Conservation (phyloP, 2,888 invertebrate genomes). For the Ommatoiulus sabulosus region DNA sequence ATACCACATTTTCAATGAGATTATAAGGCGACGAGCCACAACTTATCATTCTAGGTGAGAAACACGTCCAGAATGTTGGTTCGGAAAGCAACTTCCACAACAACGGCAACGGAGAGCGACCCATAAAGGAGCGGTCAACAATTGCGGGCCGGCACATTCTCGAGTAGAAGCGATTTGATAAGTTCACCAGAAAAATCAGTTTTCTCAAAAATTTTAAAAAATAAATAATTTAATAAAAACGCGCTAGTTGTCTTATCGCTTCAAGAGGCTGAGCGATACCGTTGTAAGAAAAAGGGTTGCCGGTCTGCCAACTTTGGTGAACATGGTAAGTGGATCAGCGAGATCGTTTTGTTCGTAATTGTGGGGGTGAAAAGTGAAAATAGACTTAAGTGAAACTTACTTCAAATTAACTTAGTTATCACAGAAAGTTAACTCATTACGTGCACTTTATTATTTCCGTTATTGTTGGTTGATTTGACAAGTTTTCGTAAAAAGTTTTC, state of each 20-base stretch:
- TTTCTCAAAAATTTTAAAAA: neutral
- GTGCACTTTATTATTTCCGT: too few relatives aligned
- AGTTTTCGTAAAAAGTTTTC: too few relatives aligned
- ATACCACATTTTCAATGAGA: constrained; percentile 1
- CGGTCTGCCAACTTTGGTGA: neutral
- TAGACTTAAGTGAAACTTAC: too few relatives aligned
- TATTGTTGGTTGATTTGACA: too few relatives aligned
- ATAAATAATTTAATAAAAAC: neutral
- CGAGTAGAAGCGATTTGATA: neutral
- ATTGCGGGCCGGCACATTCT: neutral
- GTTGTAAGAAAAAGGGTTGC: neutral
- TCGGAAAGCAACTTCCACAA: neutral
- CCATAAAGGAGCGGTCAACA: neutral
- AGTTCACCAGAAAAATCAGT: neutral
- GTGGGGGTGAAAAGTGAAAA: too few relatives aligned
- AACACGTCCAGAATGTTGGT: constrained; percentile 1
- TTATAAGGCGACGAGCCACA: neutral
- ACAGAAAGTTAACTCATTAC: too few relatives aligned
- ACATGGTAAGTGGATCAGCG: neutral
- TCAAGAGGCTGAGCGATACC: neutral
- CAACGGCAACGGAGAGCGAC: neutral
- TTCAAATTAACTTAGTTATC: too few relatives aligned
- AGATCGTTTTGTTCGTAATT: neutral
- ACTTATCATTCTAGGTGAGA: neutral
- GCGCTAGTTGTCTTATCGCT: neutral